Base-by-base conservation (phyloP, 2,888 invertebrate species). In the Sphaerophoria rueppellii region DNA sequence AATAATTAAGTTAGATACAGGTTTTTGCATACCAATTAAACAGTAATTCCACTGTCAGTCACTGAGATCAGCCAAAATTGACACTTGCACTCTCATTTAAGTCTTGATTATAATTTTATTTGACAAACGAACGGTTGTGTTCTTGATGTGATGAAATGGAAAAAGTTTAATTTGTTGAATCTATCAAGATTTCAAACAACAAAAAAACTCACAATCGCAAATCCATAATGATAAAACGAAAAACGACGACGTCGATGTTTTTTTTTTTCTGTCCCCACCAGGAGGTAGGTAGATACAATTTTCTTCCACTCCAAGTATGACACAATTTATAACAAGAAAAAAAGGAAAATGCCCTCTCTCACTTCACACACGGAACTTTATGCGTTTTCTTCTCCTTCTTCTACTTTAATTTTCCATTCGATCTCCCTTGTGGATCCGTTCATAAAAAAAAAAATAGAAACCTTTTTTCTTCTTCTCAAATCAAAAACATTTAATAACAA, bases 21-120 rank as follows among this genome's bases (percentile, higher is more conserved):
- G 37, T 67, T 24, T 24, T 52, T 54, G n/a, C 74, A 69, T 80
- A 80, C 79, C 73, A 74, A 80, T 80, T 73, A 80, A 80, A 50
- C 60, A 72, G 73, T 43, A 43, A 43, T 43, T 43, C 43, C 43
- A 43, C 43, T 43, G 43, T 50, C 52, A 46, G 52, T n/a, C 73
- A 55, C 37, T 52, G 34, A 60, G 54, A 57, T 80, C 74, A 74
- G 50, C 69, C 55, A 55, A 48, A 37, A 46, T 69, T 73, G 58
- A 52, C 65, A 78, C 72, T 78, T 72, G 37, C 52, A 60, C 58
- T 75, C 58, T 67, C 75, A 75, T 75, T 50, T 24, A 75, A 69
- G 14, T 70, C 6, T 43, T 24, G 3, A 14, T 35, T 50, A 11
- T 43, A 43, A 9, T 11, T 43, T 11, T 35, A 65, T 32, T 57